Evolutionary conservation across 2,113 vertebrate genomes (phyloP).

Genomic region (Melanostigma gelatinosum): DNA sequence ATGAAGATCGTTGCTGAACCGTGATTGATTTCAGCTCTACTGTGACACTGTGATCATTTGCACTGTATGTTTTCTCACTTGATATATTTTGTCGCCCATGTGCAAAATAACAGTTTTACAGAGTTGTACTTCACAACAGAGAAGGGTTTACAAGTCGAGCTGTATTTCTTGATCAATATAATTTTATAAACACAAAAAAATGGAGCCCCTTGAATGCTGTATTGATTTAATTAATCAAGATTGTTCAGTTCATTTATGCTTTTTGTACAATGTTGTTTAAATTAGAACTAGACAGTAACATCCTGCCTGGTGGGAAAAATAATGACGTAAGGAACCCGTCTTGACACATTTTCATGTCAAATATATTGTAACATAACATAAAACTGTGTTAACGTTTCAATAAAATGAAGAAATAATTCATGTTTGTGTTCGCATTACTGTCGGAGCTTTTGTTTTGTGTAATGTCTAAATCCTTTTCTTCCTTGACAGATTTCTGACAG

Average conservation of each 20-base stretch:
- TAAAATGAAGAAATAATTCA: background rate
- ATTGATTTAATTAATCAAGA: background rate
- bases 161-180: slow-evolving; percentile 51
- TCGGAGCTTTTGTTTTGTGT: background rate
- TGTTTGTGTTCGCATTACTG: slow-evolving; percentile 4
- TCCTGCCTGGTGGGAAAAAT: background rate
- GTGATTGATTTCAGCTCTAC: slow-evolving; percentile 3
- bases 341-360: slow-evolving; percentile 10
- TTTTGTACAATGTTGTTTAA: background rate
- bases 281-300: slow-evolving; percentile 6
- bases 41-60: slow-evolving; percentile 1
- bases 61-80: slow-evolving; percentile 4
- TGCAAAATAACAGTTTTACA: slow-evolving; percentile 5
- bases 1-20: slow-evolving; percentile 7
- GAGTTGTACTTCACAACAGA: slow-evolving; percentile 2
- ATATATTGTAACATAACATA: slow-evolving; percentile 8
- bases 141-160: slow-evolving; percentile 35
- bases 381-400: slow-evolving; percentile 26
- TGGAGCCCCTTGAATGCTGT: slow-evolving; percentile 3
- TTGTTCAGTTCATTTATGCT: background rate
- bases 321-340: background rate
- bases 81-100: background rate
- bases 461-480: slow-evolving; percentile 62
- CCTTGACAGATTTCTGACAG: slow-evolving; percentile 48
- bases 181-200: slow-evolving; percentile 30